Percentiles rank a stretch among this genome's conserved stretches.
Evolutionary conservation across 2,888 invertebrate genomes (phyloP).

Genomic region (Cephus spinipes): DNA sequence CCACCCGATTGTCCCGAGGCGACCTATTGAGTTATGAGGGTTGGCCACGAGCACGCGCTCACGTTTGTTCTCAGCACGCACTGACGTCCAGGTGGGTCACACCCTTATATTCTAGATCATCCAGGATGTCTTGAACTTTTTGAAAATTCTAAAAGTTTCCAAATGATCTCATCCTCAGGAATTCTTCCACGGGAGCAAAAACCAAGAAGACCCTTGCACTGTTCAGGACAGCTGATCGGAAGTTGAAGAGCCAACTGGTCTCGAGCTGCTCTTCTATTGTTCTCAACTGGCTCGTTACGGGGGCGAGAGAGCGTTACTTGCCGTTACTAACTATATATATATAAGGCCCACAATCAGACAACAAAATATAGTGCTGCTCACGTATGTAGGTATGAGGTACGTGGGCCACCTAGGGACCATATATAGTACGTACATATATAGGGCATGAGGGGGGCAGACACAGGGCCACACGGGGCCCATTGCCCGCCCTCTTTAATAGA

Average conservation of each 20-base stretch:
- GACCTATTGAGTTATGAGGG: background rate
- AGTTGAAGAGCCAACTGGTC: constrained; percentile 19
- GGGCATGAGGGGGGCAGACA: background rate
- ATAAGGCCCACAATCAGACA: background rate
- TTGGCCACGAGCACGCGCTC: background rate
- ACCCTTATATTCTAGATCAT: background rate
- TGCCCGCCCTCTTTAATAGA: constrained; percentile 21
- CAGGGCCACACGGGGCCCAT: background rate
- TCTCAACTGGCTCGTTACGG: constrained; percentile 12
- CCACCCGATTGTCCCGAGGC: constrained; percentile 4
- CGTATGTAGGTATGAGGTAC: constrained; percentile 16
- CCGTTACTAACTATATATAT: constrained; percentile 1
- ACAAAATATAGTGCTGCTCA: background rate
- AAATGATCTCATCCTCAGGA: background rate
- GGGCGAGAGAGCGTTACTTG: constrained; percentile 12
- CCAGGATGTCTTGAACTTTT: background rate
- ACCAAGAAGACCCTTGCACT: background rate
- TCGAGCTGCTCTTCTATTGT: constrained; percentile 20
- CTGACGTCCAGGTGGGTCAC: background rate
- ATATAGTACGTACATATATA: background rate
- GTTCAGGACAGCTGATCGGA: constrained; percentile 27
- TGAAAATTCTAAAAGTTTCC: background rate
- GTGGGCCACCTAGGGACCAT: constrained; percentile 15
- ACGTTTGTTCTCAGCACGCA: background rate
- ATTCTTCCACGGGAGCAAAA: background rate